These are phyloP conservation scores for Saimiri boliviensis DNA, from an alignment of 2,113 vertebrate species.

Conservation along the genomic window DNA sequence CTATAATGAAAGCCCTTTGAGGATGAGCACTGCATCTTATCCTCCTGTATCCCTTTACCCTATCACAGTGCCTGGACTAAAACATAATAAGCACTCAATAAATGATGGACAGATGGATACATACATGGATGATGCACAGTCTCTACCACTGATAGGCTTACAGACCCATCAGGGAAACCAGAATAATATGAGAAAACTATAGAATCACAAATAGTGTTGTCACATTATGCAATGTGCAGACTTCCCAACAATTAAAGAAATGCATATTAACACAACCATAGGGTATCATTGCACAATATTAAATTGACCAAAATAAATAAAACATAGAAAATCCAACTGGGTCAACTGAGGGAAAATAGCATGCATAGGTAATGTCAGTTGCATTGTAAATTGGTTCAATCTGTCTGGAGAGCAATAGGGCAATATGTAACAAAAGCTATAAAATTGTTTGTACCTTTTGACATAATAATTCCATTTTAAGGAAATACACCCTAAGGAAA, in stretches of 20 bases:
- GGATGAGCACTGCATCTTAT: background rate
- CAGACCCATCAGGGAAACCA: background rate
- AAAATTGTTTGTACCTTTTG: slow-evolving; percentile 16
- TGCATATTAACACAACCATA: background rate
- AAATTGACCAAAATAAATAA: slow-evolving; percentile 45
- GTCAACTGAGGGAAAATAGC: background rate
- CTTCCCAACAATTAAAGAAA: slow-evolving; percentile 3
- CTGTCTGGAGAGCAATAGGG: background rate
- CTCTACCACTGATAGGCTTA: background rate
- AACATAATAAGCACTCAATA: background rate
- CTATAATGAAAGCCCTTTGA: background rate
- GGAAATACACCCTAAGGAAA: slow-evolving; percentile 56
- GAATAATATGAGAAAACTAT: background rate
- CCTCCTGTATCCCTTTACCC: background rate
- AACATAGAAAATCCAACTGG: background rate
- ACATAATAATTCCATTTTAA: slow-evolving; percentile 46
- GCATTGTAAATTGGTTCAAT: background rate
- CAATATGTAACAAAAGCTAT: slow-evolving; percentile 14
- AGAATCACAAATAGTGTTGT: background rate
- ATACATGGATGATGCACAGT: background rate
- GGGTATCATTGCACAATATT: background rate
- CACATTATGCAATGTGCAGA: background rate
- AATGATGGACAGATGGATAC: background rate
- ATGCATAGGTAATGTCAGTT: background rate
- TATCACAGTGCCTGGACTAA: background rate